Conservation (phyloP, 2,113 vertebrate genomes). For the Promerops cafer region DNA sequence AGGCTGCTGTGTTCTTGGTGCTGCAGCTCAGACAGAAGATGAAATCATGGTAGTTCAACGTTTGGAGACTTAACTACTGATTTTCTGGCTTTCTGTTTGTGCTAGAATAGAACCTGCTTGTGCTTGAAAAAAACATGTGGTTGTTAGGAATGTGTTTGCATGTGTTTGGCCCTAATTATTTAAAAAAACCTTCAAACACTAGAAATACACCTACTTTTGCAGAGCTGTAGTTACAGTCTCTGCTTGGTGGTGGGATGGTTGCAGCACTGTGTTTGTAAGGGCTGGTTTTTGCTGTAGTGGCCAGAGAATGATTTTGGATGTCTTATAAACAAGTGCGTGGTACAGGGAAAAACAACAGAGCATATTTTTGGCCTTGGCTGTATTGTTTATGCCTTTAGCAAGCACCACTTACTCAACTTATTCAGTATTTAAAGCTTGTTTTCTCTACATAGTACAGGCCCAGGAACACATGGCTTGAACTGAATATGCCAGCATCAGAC, state of each 20-base stretch:
- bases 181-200: background rate
- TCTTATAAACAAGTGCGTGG: background rate
- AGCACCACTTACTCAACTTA: background rate
- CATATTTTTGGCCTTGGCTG: background rate
- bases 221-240: background rate
- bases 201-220: background rate
- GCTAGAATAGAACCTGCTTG: background rate
- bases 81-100: background rate
- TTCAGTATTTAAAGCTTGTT: background rate
- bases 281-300: background rate
- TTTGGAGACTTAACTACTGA: slow-evolving; percentile 14
- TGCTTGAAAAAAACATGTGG: background rate
- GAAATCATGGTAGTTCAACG: slow-evolving; percentile 5
- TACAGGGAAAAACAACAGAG: background rate
- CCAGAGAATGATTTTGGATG: background rate
- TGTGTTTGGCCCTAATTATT: background rate
- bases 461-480: background rate
- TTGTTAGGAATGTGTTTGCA: background rate
- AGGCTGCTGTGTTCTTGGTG: slow-evolving; percentile 25
- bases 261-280: background rate
- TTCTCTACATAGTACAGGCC: background rate
- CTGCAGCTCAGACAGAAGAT: background rate
- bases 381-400: background rate
- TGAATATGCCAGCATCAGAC: background rate
- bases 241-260: background rate